Conservation (phyloP, 2,113 vertebrate genomes). For the Ophiodon elongatus region DNA sequence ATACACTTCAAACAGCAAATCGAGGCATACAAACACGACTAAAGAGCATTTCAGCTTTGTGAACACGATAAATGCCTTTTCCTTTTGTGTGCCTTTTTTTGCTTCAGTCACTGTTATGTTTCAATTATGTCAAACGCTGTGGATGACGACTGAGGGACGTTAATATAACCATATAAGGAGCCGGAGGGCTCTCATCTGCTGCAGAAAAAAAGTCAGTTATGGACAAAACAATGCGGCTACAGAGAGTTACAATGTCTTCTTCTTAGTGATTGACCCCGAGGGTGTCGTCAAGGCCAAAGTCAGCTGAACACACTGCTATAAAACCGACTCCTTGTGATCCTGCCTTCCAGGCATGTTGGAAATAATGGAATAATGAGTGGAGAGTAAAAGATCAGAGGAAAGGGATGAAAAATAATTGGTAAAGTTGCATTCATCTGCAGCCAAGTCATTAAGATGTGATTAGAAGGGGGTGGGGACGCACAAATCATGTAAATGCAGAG, state of each 20-base stretch:
- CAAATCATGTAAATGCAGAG: not conserved
- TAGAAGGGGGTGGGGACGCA: too few relatives aligned
- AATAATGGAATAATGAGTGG: not conserved
- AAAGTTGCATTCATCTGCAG: not conserved
- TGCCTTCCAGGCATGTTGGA: not conserved
- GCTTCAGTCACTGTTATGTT: not conserved
- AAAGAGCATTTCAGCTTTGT: not conserved
- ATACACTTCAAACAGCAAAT: not conserved
- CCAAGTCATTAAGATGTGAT: not conserved
- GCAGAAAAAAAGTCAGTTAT: conserved; percentile 25
- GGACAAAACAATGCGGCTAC: conserved; percentile 31
- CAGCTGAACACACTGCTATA: conserved; percentile 27
- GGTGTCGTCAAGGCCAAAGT: conserved; percentile 27
- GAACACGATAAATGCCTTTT: not conserved
- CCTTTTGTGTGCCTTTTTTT: not conserved
- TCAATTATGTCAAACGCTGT: conserved; percentile 10
- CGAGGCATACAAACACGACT: not conserved
- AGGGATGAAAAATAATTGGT: not conserved
- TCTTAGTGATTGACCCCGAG: not conserved
- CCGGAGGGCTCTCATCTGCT: not conserved
- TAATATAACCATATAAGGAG: conserved; percentile 24
- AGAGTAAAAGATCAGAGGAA: not conserved
- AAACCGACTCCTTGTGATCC: not conserved
- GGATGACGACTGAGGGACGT: not conserved
- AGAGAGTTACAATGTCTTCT: conserved; percentile 30